Percentiles rank a stretch among this genome's conserved stretches.
Evolutionary conservation across 2,113 vertebrate species (phyloP).

Genomic region (Cryptomyrus ogoouensis): DNA sequence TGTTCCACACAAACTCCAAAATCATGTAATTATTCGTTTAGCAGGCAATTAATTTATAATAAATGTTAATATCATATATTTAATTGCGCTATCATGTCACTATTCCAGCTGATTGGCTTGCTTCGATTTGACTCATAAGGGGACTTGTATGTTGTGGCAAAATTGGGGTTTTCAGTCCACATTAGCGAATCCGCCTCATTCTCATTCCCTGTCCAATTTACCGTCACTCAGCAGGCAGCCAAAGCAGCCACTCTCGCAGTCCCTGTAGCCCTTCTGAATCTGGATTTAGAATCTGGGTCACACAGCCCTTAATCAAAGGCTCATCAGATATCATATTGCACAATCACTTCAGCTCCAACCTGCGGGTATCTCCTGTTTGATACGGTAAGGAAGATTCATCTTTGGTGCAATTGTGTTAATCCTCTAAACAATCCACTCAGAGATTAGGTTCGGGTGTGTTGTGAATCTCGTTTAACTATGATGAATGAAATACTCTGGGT

Average conservation of each 20-base stretch:
- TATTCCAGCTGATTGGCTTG: neutral
- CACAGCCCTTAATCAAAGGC: conserved; percentile 31
- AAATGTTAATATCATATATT: neutral
- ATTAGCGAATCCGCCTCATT: conserved; percentile 21
- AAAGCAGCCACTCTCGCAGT: conserved; percentile 24
- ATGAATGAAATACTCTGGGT: neutral
- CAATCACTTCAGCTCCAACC: conserved; percentile 30
- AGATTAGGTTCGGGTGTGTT: conserved; percentile 5
- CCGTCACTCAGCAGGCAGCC: conserved; percentile 33
- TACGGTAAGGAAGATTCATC: conserved; percentile 28
- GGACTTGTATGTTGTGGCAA: neutral
- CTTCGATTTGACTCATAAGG: neutral
- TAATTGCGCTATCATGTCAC: neutral
- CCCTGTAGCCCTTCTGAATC: conserved; percentile 32
- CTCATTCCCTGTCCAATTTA: conserved; percentile 35
- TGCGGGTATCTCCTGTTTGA: conserved; percentile 25
- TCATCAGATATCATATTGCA: conserved; percentile 35
- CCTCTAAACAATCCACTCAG: conserved; percentile 8
- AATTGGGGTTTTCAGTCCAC: conserved; percentile 21
- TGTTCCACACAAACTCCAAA: neutral
- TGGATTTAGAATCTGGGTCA: conserved; percentile 39
- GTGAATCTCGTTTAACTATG: neutral
- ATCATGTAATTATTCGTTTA: neutral
- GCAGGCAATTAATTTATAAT: neutral
- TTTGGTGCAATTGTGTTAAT: conserved; percentile 13